Base-by-base conservation (phyloP, 1,140 invertebrate genomes). In the Glomeris maerens region DNA sequence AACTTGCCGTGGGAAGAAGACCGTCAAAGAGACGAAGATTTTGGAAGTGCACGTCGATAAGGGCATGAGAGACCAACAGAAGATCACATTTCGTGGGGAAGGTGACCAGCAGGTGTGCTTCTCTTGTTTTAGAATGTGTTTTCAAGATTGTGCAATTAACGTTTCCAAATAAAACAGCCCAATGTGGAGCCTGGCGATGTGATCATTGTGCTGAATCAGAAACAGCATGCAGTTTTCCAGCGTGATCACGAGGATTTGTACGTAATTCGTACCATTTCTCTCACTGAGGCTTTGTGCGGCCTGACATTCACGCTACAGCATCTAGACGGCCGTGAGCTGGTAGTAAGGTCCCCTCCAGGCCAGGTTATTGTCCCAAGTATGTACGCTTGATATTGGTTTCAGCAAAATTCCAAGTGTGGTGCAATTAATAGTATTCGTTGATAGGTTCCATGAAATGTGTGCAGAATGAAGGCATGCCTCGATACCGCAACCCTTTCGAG, bases 281-380 rank as follows among this genome's bases (percentile, higher is more conserved):
- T 79, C 22, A 69, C 68, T 5, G 77, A 79, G 58, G 72, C 78
- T 13, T 59, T 79, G 20, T 79, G 77, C 66, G 78, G 78, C 13
- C 77, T 76, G 55, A 63, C 66, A 48, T 56, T 66, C 20, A 69
- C 69, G 51, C 71, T 93, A 1, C 74, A 78, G 57, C 90, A 93
- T 66, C 72, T 94, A 44, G 89, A 94, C 70, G 83, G 83, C 1
- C 70, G 86, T 27, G 76, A 79, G 53, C 66, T 94, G 27, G 67
- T 88, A 29, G 71, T 94, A 25, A 77, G 70, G 62, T 78, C 79
- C 55, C 64, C 76, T 38, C 73, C 81, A 26, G 88, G 86, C 38
- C 71, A 81, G 52, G 75, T 88, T 5, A 76, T 88, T 49, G 77
- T 78, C 57, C 81, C 81, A 53, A 72, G 66, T 56, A 50, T 61